Base-by-base conservation (phyloP, 2,797 vertebrate genomes). In the Hoplostethus atlanticus region DNA sequence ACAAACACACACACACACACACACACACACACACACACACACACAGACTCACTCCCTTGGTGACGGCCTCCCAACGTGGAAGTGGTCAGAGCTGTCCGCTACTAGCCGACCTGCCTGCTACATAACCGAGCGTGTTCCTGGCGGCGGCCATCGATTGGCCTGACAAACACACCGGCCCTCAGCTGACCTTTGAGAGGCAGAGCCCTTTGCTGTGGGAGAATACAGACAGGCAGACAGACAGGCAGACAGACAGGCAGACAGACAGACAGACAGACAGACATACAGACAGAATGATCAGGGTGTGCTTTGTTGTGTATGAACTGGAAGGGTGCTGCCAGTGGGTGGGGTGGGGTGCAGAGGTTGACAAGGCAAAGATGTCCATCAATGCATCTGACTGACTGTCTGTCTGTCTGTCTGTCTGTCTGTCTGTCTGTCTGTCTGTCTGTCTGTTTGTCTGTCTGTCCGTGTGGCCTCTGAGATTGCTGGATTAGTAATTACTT, bases 101-200 rank as follows among this genome's bases (percentile, higher is more conserved):
- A 83, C 89, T 30, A 36, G 57, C 50, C 83, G 79, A 79, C 80
- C 86, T 84, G 80, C 80, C 87, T 66, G 88, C 86, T 92, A 91
- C 93, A 93, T 94, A 95, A 95, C 90, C 90, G 94, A 95, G 71
- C 79, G 72, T 92, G 92, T 94, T 95, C 79, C 80, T 81, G 74
- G 76, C n/a, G 52, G 90, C 90, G 88, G 92, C 78, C 84, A 95
- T 95, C 91, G 95, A 96, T 97, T 95, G 93, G 92, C 80, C 93
- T 92, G 93, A 93, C 87, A 84, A 91, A 93, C 81, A 92, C 83
- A 73, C 79, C 76, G 64, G 85, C 75, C 86, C 70, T 92, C 71
- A 28, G 6, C 40, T 95, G 95, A 96, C 94, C 94, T 96, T 95
- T 95, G 81, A 90, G 85, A 85, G 25, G 57, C 69, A 63, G 67